These are phyloP conservation scores for Drosophila maculinotata DNA, from an alignment of 2,888 invertebrate species.

Conservation along the genomic window DNA sequence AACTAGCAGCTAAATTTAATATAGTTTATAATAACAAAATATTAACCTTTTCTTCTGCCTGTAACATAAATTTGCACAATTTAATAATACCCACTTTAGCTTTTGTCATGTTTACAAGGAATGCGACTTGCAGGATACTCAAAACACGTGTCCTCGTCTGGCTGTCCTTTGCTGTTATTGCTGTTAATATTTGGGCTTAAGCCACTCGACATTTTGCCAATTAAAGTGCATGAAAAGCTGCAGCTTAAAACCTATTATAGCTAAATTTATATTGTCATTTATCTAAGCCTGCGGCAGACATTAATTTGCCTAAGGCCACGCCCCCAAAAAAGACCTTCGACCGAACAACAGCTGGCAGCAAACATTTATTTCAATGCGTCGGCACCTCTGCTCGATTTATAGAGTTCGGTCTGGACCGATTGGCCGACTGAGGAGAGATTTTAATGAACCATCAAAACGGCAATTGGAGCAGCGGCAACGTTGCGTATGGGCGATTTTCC, in stretches of 20 bases:
- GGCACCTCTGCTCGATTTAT: constrained; percentile 60
- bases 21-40: too few relatives aligned
- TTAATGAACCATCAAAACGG: constrained; percentile 73
- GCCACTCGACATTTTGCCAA: constrained; percentile 26
- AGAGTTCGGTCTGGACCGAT: constrained; percentile 24
- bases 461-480: constrained; percentile 62
- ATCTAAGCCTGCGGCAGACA: constrained; percentile 35
- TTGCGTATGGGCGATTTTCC: constrained; percentile 74
- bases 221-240: constrained; percentile 41
- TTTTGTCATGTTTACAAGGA: neutral
- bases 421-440: constrained; percentile 50
- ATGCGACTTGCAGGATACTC: neutral
- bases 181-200: constrained; percentile 26
- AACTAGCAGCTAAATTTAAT: too few relatives aligned
- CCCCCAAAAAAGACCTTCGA: too few relatives aligned
- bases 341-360: constrained; percentile 24
- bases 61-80: neutral
- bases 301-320: constrained; percentile 27
- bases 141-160: constrained; percentile 27
- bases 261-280: constrained; percentile 58
- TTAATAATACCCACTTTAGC: too few relatives aligned
- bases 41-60: neutral
- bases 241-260: constrained; percentile 19
- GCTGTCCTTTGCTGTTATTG: constrained; percentile 29
- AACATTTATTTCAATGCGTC: constrained; percentile 44